Percentiles rank a stretch among this genome's conserved stretches.
phyloP scores from a whole-genome alignment of 2,888 invertebrate genomes.

The Galeopsomyia nigrocyanea region DNA sequence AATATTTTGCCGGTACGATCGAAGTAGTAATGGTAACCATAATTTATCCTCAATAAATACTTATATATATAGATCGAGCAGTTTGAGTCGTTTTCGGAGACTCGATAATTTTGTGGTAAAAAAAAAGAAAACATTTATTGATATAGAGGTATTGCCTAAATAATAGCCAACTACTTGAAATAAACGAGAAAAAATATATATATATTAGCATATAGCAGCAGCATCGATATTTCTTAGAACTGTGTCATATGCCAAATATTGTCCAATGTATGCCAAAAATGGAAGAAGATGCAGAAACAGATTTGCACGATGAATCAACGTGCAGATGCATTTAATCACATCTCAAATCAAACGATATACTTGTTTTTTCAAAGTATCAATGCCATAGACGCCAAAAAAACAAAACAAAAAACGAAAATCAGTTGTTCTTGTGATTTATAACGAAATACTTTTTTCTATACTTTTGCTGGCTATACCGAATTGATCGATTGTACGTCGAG shows the following conservation, averaged over 20 bases:
- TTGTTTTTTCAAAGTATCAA: constrained; percentile 1
- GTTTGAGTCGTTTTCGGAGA: constrained; percentile 14
- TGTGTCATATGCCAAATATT: constrained; percentile 51
- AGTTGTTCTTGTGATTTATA: constrained; percentile 20
- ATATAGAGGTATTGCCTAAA: constrained; percentile 40
- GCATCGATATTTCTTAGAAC: constrained; percentile 42
- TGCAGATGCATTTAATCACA: constrained; percentile 30
- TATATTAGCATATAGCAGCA: constrained; percentile 36
- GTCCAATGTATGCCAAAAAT: constrained; percentile 48
- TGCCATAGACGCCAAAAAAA: constrained; percentile 30
- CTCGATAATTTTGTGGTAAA: constrained; percentile 29
- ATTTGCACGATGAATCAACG: constrained; percentile 18
- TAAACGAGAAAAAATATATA: constrained; percentile 20
- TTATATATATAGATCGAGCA: constrained; percentile 16
- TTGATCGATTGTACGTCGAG: constrained; percentile 23
- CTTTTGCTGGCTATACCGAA: constrained; percentile 35
- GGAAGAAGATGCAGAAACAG: constrained; percentile 3
- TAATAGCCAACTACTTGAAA: constrained; percentile 39
- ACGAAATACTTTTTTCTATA: constrained; percentile 26
- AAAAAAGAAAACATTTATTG: constrained; percentile 20
- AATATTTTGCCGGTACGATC: constrained; percentile 30
- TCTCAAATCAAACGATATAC: constrained; percentile 41
- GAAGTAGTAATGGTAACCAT: constrained; percentile 33
- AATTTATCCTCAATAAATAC: constrained; percentile 22
- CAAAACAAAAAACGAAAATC: constrained; percentile 23